Conservation (phyloP, 2,797 vertebrate species). For the Enteromius mattozi region DNA sequence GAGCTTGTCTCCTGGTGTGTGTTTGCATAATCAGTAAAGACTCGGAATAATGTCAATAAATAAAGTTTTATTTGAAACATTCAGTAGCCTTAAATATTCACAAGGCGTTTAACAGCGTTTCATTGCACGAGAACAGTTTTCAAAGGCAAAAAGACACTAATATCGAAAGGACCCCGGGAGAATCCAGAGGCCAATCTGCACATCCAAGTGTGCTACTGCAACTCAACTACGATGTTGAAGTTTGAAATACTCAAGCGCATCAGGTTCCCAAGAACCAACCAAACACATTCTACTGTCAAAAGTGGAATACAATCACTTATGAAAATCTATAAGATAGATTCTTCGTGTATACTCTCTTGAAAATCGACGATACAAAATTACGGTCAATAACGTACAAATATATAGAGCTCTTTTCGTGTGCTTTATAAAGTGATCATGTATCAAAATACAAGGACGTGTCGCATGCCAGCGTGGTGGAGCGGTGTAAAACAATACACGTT, state of each 20-base stretch:
- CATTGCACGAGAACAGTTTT: conserved; percentile 54
- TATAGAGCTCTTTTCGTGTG: conserved; percentile 51
- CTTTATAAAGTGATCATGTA: conserved; percentile 53
- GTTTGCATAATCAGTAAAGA: not conserved
- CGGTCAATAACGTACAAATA: conserved; percentile 62
- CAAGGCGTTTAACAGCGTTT: conserved; percentile 53
- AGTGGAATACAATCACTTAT: conserved; percentile 48
- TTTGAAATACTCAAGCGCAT: conserved; percentile 32
- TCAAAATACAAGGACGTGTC: conserved; percentile 59
- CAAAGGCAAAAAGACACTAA: conserved; percentile 52
- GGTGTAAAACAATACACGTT: conserved; percentile 27
- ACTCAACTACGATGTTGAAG: conserved; percentile 61
- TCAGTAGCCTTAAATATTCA: conserved; percentile 51
- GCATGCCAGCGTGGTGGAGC: conserved; percentile 52
- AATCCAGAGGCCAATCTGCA: conserved; percentile 50
- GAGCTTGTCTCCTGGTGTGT: not conserved
- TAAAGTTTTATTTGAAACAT: conserved; percentile 60
- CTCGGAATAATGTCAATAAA: conserved; percentile 50
- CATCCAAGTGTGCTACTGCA: conserved; percentile 60
- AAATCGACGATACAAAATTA: conserved; percentile 59
- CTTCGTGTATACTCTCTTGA: conserved; percentile 18
- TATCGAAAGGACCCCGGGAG: conserved; percentile 15
- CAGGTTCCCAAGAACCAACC: conserved; percentile 59
- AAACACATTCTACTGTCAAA: conserved; percentile 50
- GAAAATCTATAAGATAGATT: conserved; percentile 53